Conservation (phyloP, 2,113 vertebrate species). For the Agelaius tricolor region DNA sequence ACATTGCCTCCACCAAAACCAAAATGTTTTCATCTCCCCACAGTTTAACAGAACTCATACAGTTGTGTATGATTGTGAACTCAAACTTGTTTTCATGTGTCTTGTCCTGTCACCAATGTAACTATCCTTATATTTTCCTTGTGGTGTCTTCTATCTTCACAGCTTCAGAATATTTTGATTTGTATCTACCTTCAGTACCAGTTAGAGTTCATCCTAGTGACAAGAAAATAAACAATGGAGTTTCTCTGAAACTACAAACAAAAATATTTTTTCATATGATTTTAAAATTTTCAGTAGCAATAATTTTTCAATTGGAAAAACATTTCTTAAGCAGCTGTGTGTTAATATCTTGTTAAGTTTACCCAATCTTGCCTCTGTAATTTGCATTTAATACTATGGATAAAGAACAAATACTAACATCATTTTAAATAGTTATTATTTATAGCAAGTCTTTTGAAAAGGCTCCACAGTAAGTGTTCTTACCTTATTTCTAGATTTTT, state of each 20-base stretch:
- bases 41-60: background rate
- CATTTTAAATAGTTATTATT: background rate
- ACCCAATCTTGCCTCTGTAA: background rate
- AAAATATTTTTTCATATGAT: background rate
- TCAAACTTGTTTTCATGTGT: constrained; percentile 9
- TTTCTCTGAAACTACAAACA: background rate
- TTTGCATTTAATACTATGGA: background rate
- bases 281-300: background rate
- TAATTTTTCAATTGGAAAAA: background rate
- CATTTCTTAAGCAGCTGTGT: background rate
- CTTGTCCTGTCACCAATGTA: background rate
- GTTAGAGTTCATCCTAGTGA: constrained; percentile 78
- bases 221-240: constrained; percentile 16
- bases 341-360: background rate
- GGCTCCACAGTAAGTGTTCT: background rate
- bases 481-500: constrained; percentile 82
- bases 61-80: background rate
- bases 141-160: constrained; percentile 40
- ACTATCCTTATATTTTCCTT: constrained; percentile 38
- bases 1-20: background rate
- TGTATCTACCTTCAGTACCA: background rate
- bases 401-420: background rate
- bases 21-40: background rate
- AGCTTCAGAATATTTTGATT: constrained; percentile 38
- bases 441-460: background rate